phyloP scores from a whole-genome alignment of 2,888 invertebrate species.

The Halictus quadricinctus region DNA sequence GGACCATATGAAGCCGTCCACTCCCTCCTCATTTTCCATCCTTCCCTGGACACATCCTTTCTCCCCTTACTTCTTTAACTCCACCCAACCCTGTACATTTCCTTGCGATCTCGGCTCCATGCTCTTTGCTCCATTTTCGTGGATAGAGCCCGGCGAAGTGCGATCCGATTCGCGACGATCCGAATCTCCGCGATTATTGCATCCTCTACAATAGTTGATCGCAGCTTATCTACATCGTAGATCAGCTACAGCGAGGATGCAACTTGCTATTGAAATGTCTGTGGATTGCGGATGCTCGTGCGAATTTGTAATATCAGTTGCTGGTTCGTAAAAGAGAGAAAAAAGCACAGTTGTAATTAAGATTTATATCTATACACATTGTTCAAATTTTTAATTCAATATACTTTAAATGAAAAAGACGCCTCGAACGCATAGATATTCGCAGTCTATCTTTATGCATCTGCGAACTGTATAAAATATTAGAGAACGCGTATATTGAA shows the following conservation, averaged over 20 bases:
- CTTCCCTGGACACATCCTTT: constrained; percentile 44
- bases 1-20: constrained; percentile 75
- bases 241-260: background rate
- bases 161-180: background rate
- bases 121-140: constrained; percentile 64
- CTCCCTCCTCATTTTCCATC: constrained; percentile 62
- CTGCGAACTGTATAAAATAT: background rate
- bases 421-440: background rate
- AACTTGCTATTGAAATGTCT: background rate
- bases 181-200: background rate
- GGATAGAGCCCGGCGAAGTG: constrained; percentile 20
- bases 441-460: background rate
- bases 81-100: constrained; percentile 37
- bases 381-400: background rate
- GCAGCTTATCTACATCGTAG: background rate
- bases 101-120: constrained; percentile 54
- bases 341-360: too few species aligned
- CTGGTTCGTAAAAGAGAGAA: background rate
- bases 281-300: background rate
- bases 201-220: background rate
- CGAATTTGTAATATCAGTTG: background rate
- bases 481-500: background rate
- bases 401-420: background rate
- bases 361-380: too few species aligned
- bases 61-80: constrained; percentile 11